A percentile compares a stretch with the other conserved stretches of the same genome.
Evolutionary conservation across 2,113 vertebrate genomes (phyloP).

Genomic region (Corythornis cristatus): DNA sequence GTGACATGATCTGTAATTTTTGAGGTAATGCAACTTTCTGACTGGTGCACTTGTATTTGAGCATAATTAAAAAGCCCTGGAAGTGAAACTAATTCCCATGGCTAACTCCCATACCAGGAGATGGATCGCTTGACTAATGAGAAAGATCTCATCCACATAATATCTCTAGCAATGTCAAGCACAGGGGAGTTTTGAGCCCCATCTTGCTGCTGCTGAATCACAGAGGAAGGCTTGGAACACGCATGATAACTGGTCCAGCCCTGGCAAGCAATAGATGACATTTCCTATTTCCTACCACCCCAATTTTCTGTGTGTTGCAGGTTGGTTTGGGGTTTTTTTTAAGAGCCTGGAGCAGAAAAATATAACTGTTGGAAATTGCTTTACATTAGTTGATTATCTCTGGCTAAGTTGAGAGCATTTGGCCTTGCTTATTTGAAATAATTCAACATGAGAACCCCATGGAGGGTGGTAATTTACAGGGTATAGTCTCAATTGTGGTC

Average conservation of each 20-base stretch:
- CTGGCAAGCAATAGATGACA: neutral
- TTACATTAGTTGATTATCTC: constrained; percentile 58
- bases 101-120: neutral
- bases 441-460: neutral
- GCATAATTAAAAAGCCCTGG: constrained; percentile 20
- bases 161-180: neutral
- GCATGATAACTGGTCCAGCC: neutral
- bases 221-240: neutral
- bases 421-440: constrained; percentile 45
- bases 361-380: constrained; percentile 33
- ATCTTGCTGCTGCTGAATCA: neutral
- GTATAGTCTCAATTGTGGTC: neutral
- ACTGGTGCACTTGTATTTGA: neutral
- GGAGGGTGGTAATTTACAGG: constrained; percentile 37
- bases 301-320: neutral
- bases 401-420: constrained; percentile 47
- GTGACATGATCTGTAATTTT: neutral
- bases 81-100: constrained; percentile 41
- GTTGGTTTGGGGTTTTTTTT: neutral
- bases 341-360: constrained; percentile 28
- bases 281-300: neutral
- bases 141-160: neutral
- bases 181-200: neutral
- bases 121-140: neutral
- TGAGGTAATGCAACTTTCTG: neutral